Evolutionary conservation across 64 coral and sea anemone species (phyloP), one percentile per base, ranked within the genome.

Genomic region (Exaiptasia diaphana): DNA sequence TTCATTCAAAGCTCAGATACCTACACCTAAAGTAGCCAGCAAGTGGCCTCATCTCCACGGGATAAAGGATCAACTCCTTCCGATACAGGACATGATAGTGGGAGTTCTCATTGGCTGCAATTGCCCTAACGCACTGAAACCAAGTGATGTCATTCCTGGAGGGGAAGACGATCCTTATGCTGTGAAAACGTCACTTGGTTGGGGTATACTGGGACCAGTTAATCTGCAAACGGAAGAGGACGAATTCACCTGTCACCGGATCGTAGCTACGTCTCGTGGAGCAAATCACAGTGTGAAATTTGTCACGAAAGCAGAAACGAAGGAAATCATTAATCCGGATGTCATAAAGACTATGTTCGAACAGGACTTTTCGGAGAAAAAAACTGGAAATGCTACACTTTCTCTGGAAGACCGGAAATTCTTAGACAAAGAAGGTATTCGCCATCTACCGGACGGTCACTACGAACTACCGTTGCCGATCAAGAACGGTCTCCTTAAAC

Each of bases 71-170:
- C 78, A 79, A 13, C 78, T 94, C 9, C 64, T 64, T 1, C 78
- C 38, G 4, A 40, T 77, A 9, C 49, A 88, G 8, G 80, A 88
- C 9, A 50, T 73, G 3, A 73, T 73, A 20, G 42, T 88, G 4
- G 85, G 79, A 7, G n/a, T 94, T 1, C 29, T 88, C 0, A 94
- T 89, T 15, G 85, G 91, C 10, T 88, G 70, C 21, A 94, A 94
- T 13, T 94, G 91, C 17, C 80, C 85, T 0, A 84, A 73, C 43
- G 85, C 91, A 8, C 49, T 80, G 0, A 94, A 80, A 27, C 91
- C 85, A 28, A 62, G 33, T 24, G 91, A 94, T 4, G 85, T 94
- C 0, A 79, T 88, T 26, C 35, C 34, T 0, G 79, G 79, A 15
- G 79, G 49, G 31, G 39, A 63, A 3, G 53, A 79, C 11, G 85